phyloP scores from a whole-genome alignment of 2,888 invertebrate species.

The Ommatoiulus sabulosus region DNA sequence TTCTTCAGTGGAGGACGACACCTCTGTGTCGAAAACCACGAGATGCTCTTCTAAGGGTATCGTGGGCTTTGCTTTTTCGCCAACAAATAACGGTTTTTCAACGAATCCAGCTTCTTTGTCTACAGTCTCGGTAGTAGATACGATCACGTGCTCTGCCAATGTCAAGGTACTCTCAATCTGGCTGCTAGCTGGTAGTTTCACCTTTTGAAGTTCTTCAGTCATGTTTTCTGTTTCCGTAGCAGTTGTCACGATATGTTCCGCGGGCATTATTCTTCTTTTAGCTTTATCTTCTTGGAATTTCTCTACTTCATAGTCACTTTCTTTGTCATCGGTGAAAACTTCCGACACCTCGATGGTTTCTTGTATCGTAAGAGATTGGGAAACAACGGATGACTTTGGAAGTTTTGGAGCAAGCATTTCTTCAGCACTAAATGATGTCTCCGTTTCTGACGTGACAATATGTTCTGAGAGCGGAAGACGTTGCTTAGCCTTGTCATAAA shows the following conservation, averaged over 20 bases:
- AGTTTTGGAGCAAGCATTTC: conserved; percentile 10
- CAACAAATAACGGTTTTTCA: conserved; percentile 54
- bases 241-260: conserved; percentile 57
- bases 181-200: conserved; percentile 55
- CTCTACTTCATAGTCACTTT: conserved; percentile 52
- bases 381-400: conserved; percentile 38
- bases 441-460: conserved; percentile 54
- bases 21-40: conserved; percentile 66
- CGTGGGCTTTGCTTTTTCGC: conserved; percentile 60
- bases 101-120: conserved; percentile 56
- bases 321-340: conserved; percentile 58
- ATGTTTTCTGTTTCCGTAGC: conserved; percentile 54
- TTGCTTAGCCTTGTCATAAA: conserved; percentile 53
- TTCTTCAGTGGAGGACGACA: conserved; percentile 47
- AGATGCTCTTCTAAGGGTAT: conserved; percentile 61
- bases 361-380: background rate
- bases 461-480: conserved; percentile 55
- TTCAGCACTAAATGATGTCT: conserved; percentile 49
- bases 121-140: conserved; percentile 35
- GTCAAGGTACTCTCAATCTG: conserved; percentile 52
- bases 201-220: conserved; percentile 54
- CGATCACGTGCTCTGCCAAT: conserved; percentile 52
- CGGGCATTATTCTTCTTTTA: conserved; percentile 55
- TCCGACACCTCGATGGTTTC: conserved; percentile 49
- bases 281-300: conserved; percentile 56